Evolutionary conservation across 2,888 invertebrate genomes (phyloP).

Genomic region (Patella ulyssiponensis): DNA sequence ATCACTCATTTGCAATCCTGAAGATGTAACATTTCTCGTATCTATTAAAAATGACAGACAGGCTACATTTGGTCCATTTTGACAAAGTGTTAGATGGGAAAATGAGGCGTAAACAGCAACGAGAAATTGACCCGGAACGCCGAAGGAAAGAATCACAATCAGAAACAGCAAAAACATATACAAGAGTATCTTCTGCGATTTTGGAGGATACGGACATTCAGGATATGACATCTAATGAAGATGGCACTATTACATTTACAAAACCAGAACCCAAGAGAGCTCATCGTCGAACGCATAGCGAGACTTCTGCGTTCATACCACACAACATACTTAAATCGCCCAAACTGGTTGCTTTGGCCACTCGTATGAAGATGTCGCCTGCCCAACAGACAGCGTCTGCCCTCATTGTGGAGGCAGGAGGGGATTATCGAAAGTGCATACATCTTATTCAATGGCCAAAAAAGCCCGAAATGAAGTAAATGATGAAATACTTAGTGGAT

Average conservation of each 20-base stretch:
- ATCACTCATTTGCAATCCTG: not conserved
- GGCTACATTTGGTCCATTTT: not conserved
- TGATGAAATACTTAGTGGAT: not conserved
- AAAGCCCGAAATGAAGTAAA: not conserved
- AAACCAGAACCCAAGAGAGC: too few species aligned
- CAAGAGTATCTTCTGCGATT: too few species aligned
- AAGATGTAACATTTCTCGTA: not conserved
- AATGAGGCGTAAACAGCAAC: not conserved
- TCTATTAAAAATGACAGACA: not conserved
- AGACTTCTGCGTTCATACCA: not conserved
- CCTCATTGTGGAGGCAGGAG: not conserved
- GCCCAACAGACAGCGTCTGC: not conserved
- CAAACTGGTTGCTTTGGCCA: not conserved
- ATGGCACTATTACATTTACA: too few species aligned
- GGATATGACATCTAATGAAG: too few species aligned
- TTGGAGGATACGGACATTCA: too few species aligned
- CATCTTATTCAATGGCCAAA: not conserved
- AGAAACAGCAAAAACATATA: too few species aligned
- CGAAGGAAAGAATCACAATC: too few species aligned
- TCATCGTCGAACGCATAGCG: not conserved
- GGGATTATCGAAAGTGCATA: not conserved
- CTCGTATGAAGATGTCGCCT: not conserved
- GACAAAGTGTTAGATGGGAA: not conserved
- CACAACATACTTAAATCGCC: not conserved
- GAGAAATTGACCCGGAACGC: not conserved